These are phyloP conservation scores for Rhagologus leucostigma DNA, from an alignment of 2,113 vertebrate genomes.

Conservation along the genomic window DNA sequence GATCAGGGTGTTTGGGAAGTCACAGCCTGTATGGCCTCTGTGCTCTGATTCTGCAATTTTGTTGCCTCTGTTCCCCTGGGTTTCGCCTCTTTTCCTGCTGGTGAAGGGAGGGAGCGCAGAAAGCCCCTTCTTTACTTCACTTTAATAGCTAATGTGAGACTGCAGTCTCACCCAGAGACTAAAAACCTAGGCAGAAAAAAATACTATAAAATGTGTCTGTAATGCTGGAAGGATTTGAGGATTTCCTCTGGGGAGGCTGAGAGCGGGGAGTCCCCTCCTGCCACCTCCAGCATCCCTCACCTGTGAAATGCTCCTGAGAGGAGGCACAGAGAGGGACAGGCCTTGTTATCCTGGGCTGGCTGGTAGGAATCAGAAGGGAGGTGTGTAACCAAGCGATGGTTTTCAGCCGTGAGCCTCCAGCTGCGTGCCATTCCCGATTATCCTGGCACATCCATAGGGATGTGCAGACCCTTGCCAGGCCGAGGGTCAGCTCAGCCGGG, in stretches of 20 bases:
- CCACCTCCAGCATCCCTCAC: background rate
- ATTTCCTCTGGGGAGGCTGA: background rate
- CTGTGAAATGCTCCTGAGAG: background rate
- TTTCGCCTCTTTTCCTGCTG: constrained; percentile 67
- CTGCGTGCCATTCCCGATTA: background rate
- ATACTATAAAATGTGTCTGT: background rate
- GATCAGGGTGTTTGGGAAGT: background rate
- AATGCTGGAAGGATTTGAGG: background rate
- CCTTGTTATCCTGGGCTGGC: background rate
- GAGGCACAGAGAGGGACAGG: background rate
- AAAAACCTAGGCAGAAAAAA: background rate
- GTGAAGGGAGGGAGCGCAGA: constrained; percentile 69
- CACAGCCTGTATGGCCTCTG: background rate
- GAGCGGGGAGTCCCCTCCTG: fast-evolving
- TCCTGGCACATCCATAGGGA: background rate
- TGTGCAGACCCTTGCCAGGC: background rate
- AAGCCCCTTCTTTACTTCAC: constrained; percentile 63
- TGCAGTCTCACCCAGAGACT: constrained; percentile 40
- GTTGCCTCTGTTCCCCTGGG: background rate
- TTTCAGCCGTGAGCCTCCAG: background rate
- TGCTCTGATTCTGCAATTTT: background rate
- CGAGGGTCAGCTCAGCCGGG: fast-evolving
- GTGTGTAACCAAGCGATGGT: background rate
- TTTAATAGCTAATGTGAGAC: constrained; percentile 39
- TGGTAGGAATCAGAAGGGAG: background rate